A percentile compares a stretch with the other conserved stretches of the same genome.
phyloP scores from a whole-genome alignment of 2,797 vertebrate genomes.

The Liparis tanakae region DNA sequence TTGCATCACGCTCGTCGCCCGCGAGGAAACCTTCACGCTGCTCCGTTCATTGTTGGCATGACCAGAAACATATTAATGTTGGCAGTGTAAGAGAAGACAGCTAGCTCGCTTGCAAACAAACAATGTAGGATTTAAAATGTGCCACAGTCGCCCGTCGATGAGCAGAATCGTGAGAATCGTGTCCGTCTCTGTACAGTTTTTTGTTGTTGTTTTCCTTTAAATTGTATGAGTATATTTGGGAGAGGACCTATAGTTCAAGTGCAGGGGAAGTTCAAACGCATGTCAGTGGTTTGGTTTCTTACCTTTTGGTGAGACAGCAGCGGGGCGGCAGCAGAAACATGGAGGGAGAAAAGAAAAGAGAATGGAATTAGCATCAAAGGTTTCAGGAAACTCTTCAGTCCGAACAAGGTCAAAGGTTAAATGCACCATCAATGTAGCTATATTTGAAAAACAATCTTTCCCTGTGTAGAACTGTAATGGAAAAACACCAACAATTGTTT shows the following conservation, averaged over 20 bases:
- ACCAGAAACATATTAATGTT: neutral
- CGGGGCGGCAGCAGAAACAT: slow-evolving; percentile 54
- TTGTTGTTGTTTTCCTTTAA: too few relatives aligned
- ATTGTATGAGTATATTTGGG: neutral
- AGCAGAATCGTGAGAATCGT: neutral
- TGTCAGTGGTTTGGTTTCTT: slow-evolving; percentile 48
- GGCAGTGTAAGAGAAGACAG: neutral
- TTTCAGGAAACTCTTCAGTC: slow-evolving; percentile 11
- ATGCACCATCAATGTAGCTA: neutral
- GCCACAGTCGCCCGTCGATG: neutral
- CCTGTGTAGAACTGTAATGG: neutral
- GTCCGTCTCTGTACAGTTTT: neutral
- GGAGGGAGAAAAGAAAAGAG: slow-evolving; percentile 38
- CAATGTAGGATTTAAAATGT: neutral
- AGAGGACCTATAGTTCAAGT: neutral
- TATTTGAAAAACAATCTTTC: neutral
- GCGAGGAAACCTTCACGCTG: neutral
- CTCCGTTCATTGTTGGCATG: neutral
- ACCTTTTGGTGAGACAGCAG: slow-evolving; percentile 64
- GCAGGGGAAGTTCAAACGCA: slow-evolving; percentile 2
- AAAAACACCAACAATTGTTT: too few relatives aligned
- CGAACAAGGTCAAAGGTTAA: neutral
- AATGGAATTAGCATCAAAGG: slow-evolving; percentile 37
- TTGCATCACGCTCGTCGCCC: neutral
- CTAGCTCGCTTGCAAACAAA: neutral